Conservation (phyloP, 2,113 vertebrate species). For the Morone chrysops region DNA sequence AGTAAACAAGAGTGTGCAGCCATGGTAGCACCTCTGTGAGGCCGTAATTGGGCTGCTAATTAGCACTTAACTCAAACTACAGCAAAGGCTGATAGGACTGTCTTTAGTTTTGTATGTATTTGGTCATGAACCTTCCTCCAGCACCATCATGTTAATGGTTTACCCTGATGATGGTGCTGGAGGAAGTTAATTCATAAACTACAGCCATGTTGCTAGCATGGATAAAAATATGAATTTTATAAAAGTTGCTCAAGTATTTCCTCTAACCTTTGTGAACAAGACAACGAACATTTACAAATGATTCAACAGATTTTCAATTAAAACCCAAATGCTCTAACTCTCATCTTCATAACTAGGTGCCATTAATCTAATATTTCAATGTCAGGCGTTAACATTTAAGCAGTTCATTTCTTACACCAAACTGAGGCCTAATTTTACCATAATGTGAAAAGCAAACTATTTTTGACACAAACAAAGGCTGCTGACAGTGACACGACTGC, state of each 20-base stretch:
- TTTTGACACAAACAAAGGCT: background rate
- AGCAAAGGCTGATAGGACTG: background rate
- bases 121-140: background rate
- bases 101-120: background rate
- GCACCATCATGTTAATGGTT: background rate
- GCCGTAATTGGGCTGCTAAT: background rate
- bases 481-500: slow-evolving; percentile 17
- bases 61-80: background rate
- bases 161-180: background rate
- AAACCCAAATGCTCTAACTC: background rate
- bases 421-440: background rate
- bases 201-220: background rate
- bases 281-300: slow-evolving; percentile 25
- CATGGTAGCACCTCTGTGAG: background rate
- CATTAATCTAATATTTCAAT: slow-evolving; percentile 20
- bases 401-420: background rate
- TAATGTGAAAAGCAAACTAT: slow-evolving; percentile 3
- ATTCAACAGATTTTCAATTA: slow-evolving; percentile 18
- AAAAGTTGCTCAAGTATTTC: background rate
- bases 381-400: slow-evolving; percentile 5
- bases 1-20: background rate
- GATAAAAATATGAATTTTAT: background rate
- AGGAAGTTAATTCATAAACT: background rate
- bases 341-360: background rate
- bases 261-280: background rate